A percentile compares a stretch with the other conserved stretches of the same genome.
These are phyloP conservation scores for Lytechinus variegatus DNA, from an alignment of 35 echinoderm and acorn worm species.

Conservation along the genomic window DNA sequence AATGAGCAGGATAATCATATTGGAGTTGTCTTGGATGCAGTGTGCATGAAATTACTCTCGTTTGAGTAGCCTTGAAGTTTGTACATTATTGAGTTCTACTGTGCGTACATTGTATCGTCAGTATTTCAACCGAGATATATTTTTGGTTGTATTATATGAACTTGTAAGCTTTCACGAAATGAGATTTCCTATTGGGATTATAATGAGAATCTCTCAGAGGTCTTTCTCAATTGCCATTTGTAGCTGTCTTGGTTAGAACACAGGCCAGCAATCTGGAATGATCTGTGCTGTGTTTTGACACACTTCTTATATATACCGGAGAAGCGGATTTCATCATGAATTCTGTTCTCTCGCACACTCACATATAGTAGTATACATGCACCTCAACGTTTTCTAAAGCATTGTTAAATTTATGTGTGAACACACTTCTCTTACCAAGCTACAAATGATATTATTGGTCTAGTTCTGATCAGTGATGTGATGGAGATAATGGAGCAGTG, in stretches of 20 bases:
- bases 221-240: not conserved
- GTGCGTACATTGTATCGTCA: not conserved
- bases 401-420: too few species aligned
- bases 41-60: not conserved
- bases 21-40: not conserved
- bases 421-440: too few species aligned
- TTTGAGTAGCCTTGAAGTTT: not conserved
- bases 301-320: too few species aligned
- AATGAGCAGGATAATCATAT: not conserved
- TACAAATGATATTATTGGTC: too few species aligned
- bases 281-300: too few species aligned
- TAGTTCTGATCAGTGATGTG: too few species aligned
- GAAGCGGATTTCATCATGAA: too few species aligned
- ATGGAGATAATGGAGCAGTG: too few species aligned
- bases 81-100: not conserved
- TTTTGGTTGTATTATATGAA: not conserved
- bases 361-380: too few species aligned
- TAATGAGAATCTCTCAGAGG: not conserved
- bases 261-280: not conserved
- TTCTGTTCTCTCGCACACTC: too few species aligned
- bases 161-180: not conserved
- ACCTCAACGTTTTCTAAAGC: too few species aligned
- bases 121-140: not conserved
- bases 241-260: too few species aligned
- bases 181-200: not conserved